These are phyloP conservation scores for Drosophila vallismaia DNA, from an alignment of 2,888 invertebrate species.

Conservation along the genomic window DNA sequence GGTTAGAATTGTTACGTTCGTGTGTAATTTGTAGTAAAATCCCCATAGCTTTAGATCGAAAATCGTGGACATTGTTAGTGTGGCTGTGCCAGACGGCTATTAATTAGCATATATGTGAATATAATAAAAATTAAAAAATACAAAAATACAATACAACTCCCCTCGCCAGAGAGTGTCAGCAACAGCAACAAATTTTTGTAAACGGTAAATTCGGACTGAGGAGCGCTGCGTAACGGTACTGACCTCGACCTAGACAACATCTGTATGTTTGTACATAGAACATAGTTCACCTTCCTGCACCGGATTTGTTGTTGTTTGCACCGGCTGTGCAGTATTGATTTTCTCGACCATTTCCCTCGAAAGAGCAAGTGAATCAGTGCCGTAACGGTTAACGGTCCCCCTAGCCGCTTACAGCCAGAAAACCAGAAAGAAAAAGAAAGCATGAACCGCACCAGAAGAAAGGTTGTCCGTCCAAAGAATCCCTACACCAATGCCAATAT, in stretches of 20 bases:
- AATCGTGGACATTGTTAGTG: conserved; percentile 20
- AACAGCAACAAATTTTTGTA: conserved; percentile 17
- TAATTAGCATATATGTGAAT: conserved; percentile 21
- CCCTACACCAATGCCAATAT: conserved; percentile 87
- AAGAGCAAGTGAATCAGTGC: conserved; percentile 20
- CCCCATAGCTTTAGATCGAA: conserved; percentile 9
- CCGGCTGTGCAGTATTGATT: conserved; percentile 42
- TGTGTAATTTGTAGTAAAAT: conserved; percentile 21
- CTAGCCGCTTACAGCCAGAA: conserved; percentile 30
- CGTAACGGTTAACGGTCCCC: conserved; percentile 53
- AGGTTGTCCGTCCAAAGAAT: conserved; percentile 85
- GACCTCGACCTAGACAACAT: conserved; percentile 63
- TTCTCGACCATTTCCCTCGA: conserved; percentile 25
- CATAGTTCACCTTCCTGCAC: conserved; percentile 3
- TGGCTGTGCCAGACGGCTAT: conserved; percentile 28
- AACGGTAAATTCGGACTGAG: conserved; percentile 49
- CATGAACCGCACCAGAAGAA: conserved; percentile 84
- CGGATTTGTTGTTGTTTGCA: conserved; percentile 37
- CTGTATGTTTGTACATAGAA: not conserved
- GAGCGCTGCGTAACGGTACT: conserved; percentile 24
- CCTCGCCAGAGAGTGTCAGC: not conserved
- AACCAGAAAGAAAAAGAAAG: conserved; percentile 12
- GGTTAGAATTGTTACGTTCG: not conserved
- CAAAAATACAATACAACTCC: not conserved
- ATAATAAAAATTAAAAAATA: not conserved